phyloP scores from a whole-genome alignment of 2,797 vertebrate genomes.

The Sparidentex hasta region DNA sequence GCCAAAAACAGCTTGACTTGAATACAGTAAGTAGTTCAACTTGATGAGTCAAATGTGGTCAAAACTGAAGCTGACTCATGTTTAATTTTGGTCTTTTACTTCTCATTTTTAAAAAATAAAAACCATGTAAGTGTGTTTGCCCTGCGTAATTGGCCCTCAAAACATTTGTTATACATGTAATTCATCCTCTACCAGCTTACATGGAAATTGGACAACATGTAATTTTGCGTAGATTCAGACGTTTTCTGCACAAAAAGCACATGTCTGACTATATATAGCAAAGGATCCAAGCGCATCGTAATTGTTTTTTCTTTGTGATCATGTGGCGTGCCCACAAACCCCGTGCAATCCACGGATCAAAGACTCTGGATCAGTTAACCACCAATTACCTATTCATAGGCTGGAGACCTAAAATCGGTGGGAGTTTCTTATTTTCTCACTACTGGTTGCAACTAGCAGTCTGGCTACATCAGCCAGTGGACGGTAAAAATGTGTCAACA shows the following conservation, averaged over 20 bases:
- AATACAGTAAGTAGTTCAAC: neutral
- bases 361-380: constrained; percentile 51
- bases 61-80: neutral
- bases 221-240: constrained; percentile 39
- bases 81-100: constrained; percentile 13
- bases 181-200: neutral
- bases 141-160: neutral
- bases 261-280: constrained; percentile 44
- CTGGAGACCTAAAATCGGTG: constrained; percentile 50
- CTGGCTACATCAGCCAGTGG: constrained; percentile 11
- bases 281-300: constrained; percentile 31
- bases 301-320: constrained; percentile 59
- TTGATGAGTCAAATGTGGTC: neutral
- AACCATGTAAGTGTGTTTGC: constrained; percentile 20
- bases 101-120: constrained; percentile 19
- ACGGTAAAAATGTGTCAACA: constrained; percentile 37
- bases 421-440: constrained; percentile 46
- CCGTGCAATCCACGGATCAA: constrained; percentile 57
- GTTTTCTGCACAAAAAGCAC: constrained; percentile 23
- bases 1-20: neutral
- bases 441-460: constrained; percentile 23
- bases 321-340: constrained; percentile 51
- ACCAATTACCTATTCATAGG: constrained; percentile 68
- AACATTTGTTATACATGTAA: constrained; percentile 9
- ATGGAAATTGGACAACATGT: constrained; percentile 33